Conservation (phyloP, 2,888 invertebrate genomes). For the Dilophus febrilis region DNA sequence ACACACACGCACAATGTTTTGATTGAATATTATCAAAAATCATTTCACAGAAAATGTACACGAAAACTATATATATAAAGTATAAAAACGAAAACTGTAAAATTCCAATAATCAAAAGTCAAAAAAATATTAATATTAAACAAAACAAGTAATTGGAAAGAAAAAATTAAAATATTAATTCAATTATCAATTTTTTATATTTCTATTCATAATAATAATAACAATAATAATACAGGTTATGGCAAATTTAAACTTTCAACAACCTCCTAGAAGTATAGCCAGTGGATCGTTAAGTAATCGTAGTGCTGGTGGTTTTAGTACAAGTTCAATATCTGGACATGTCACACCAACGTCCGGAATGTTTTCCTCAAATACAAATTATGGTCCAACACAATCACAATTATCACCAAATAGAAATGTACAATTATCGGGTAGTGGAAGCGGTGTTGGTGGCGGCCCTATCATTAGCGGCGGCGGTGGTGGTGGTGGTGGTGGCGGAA, state of each 20-base stretch:
- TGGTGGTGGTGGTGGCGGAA: slow-evolving; percentile 22
- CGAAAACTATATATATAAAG: too few relatives aligned
- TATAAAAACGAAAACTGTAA: too few relatives aligned
- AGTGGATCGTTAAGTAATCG: slow-evolving; percentile 50
- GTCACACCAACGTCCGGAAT: slow-evolving; percentile 53
- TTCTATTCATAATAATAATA: too few relatives aligned
- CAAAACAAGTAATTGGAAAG: not conserved
- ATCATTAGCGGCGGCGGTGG: slow-evolving; percentile 28
- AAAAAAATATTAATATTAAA: not conserved
- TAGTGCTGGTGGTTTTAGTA: slow-evolving; percentile 46
- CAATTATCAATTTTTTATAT: not conserved
- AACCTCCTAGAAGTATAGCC: slow-evolving; percentile 75
- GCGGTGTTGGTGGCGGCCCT: slow-evolving; percentile 33
- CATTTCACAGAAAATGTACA: not conserved
- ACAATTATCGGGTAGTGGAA: slow-evolving; percentile 11
- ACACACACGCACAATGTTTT: not conserved
- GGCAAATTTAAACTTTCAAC: slow-evolving; percentile 86
- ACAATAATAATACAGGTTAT: too few relatives aligned
- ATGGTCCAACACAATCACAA: slow-evolving; percentile 28
- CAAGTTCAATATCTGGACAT: slow-evolving; percentile 54
- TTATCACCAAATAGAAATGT: slow-evolving; percentile 39
- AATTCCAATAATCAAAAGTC: too few relatives aligned
- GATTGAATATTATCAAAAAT: not conserved
- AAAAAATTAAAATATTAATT: not conserved
- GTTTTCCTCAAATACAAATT: slow-evolving; percentile 30